phyloP scores from a whole-genome alignment of 1,140 invertebrate species.

The Mya arenaria region DNA sequence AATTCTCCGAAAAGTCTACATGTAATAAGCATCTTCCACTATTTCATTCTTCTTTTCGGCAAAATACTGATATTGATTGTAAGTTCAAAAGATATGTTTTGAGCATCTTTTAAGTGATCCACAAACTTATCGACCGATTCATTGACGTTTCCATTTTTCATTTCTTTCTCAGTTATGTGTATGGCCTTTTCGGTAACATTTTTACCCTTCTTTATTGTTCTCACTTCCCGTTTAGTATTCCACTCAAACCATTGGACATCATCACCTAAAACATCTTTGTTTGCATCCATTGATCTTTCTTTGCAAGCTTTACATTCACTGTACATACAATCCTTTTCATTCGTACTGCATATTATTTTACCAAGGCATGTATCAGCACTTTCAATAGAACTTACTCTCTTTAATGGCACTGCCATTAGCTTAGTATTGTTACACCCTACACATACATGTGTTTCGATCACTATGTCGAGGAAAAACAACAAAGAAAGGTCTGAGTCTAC shows the following conservation, averaged over 20 bases:
- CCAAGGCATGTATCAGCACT: background rate
- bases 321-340: conserved; percentile 55
- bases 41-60: background rate
- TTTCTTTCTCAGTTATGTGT: conserved; percentile 9
- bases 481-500: conserved; percentile 52
- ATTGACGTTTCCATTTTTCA: background rate
- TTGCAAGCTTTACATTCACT: conserved; percentile 46
- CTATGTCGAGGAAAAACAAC: conserved; percentile 37
- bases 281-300: conserved; percentile 9
- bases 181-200: conserved; percentile 10
- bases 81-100: background rate
- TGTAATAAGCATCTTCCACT: conserved; percentile 17
- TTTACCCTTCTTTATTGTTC: conserved; percentile 31
- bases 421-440: conserved; percentile 53
- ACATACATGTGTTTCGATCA: conserved; percentile 57
- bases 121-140: conserved; percentile 2
- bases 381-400: conserved; percentile 1
- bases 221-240: conserved; percentile 21
- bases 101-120: background rate
- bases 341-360: conserved; percentile 14
- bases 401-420: conserved; percentile 40
- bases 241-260: conserved; percentile 38
- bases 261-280: background rate
- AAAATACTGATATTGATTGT: background rate
- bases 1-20: conserved; percentile 46